Evolutionary conservation across 2,797 vertebrate genomes (phyloP), one percentile per base, ranked within the genome.

Genomic region (Melanotaenia nigrans): DNA sequence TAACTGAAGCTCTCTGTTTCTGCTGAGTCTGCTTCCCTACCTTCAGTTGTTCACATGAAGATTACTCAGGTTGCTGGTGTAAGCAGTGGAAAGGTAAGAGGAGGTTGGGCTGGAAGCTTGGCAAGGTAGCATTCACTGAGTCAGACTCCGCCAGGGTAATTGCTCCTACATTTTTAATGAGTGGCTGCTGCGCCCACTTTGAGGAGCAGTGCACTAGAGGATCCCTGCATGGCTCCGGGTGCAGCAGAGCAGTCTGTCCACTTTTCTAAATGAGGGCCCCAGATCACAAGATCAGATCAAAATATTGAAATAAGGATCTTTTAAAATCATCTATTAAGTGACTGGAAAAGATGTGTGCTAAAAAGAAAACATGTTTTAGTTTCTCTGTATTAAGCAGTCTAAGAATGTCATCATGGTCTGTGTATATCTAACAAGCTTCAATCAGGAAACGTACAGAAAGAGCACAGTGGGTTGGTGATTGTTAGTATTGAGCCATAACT

Each of bases 131-230:
- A 68, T 78, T 85, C 83, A 82, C 80, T 77, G 86, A 81, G 84
- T 92, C 87, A 78, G 86, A 82, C 79, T 83, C 75, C 57, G 82
- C 75, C 65, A 33, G 84, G 77, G 83, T 93, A 92, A 92, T 93
- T 93, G 90, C 92, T 92, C 83, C 71, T 91, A 78, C 86, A 91
- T 93, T 90, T 92, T 93, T 94, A 92, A 93, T 73, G 79, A 89
- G 76, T 61, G 78, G 82, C 83, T 86, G 86, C 85, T 75, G 85
- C 71, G 61, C 78, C 76, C 73, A 71, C 90, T 90, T 88, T 90
- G 65, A 85, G 85, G 72, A 85, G 79, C 75, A 61, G 72, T 56
- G 25, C 77, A 65, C 81, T 63, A 56, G 81, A 78, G 81, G 81
- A 87, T 75, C 82, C 72, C 75, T 40, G 73, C 82, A 66, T 12